phyloP scores from a whole-genome alignment of 23 tunicate genomes.

The Diplosoma virens region DNA sequence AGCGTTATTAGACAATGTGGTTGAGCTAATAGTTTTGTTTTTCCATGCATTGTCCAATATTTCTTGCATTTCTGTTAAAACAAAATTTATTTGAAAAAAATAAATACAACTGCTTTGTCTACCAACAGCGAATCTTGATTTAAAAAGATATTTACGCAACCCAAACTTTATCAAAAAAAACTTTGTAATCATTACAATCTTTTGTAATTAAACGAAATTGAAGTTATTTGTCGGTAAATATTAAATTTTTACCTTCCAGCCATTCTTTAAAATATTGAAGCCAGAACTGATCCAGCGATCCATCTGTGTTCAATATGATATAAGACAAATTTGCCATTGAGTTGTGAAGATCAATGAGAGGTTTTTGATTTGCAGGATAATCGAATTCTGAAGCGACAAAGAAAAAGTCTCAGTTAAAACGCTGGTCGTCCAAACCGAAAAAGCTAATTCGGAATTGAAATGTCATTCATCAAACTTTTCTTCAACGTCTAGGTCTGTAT shows the following conservation, averaged over 20 bases:
- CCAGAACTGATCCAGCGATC: slow-evolving; percentile 59
- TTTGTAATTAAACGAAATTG: no score
- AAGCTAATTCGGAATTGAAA: neutral
- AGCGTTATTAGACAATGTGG: slow-evolving; percentile 64
- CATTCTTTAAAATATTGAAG: slow-evolving; percentile 71
- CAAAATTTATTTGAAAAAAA: no score
- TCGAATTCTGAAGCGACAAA: slow-evolving; percentile 57
- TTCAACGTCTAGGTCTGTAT: no score
- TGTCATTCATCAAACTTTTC: neutral
- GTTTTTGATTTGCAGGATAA: slow-evolving; percentile 56
- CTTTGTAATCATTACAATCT: no score
- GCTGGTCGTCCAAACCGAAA: no score
- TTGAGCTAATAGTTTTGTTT: slow-evolving; percentile 29
- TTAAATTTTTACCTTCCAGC: slow-evolving; percentile 30
- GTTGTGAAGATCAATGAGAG: slow-evolving; percentile 46
- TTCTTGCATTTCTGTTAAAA: slow-evolving; percentile 45
- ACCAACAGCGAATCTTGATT: no score
- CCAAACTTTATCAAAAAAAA: no score
- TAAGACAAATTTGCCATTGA: slow-evolving; percentile 47
- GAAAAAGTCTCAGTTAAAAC: neutral
- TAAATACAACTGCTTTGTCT: no score
- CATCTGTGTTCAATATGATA: slow-evolving; percentile 71
- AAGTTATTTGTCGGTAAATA: neutral
- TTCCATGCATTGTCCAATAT: slow-evolving; percentile 75
- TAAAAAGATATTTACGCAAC: no score